Evolutionary conservation across 2,888 invertebrate species (phyloP), one percentile per base, ranked within the genome.

Genomic region (Pemphredon lugubris): DNA sequence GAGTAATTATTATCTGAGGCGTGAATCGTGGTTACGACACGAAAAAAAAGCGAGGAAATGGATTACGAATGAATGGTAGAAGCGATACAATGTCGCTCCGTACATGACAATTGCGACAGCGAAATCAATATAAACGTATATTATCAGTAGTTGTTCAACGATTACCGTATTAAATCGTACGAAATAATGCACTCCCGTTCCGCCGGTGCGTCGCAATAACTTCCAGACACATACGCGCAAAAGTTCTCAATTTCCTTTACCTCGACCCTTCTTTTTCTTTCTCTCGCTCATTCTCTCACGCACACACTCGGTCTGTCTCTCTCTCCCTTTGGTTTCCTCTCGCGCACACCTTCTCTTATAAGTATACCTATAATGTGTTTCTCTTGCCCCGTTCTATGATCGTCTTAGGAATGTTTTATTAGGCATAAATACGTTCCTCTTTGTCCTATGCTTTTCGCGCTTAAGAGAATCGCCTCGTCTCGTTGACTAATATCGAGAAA

Each of bases 381-480:
- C 61, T 40, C 26, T 60, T 68, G 47, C 48, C 59, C 48, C 37
- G 55, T 64, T 70, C 64, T 70, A 67, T 64, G 73, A 78, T 70
- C 73, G 61, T 70, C 73, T 78, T 75, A 75, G 65, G 73, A 78
- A 78, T 75, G 73, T 64, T 65, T 75, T 73, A 70, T 73, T 78
- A 78, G 78, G 78, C 79, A 75, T 77, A 77, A 77, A 77, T 75
- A 75, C 68, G 67, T 77, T 68, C 61, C 44, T 63, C 18, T 57
- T 71, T 65, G 55, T 18, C 13, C 34, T 45, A 58, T 50, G 53
- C 21, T 45, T 68, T 64, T 21, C 59, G 47, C 55, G 65, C 51
- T 50, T 70, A 60, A 58, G 32, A 59, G 39, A 57, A 51, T 58
- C 63, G 58, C 61, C 58, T 48, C 34, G 70, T 30, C 48, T 42